These are phyloP conservation scores for Rousettus leschenaultii DNA, from an alignment of 2,113 vertebrate species.

Conservation along the genomic window DNA sequence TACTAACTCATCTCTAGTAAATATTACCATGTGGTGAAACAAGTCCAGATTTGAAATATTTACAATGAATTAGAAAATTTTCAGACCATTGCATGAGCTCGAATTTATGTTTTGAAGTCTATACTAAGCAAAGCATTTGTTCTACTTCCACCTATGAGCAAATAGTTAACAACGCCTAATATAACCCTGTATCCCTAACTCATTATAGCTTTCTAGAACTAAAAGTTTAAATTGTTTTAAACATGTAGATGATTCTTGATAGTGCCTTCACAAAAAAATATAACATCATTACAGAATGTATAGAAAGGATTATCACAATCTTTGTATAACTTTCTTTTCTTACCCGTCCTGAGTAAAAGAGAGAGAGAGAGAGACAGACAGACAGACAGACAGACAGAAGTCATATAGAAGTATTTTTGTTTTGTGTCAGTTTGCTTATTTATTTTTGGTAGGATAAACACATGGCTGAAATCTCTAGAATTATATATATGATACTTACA, in stretches of 20 bases:
- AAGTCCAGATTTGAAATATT: too few species aligned
- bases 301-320: neutral
- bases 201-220: neutral
- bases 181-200: neutral
- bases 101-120: neutral
- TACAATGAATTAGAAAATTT: too few species aligned
- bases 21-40: too few species aligned
- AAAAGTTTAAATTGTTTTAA: neutral
- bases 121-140: neutral
- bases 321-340: neutral
- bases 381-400: too few species aligned
- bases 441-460: neutral
- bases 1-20: neutral
- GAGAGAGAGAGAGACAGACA: too few species aligned
- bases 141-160: neutral
- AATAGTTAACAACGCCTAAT: neutral
- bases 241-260: neutral
- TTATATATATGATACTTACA: neutral
- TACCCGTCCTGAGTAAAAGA: neutral
- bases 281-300: neutral
- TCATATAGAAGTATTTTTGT: neutral
- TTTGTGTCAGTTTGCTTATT: neutral
- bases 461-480: neutral
- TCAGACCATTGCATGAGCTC: neutral
- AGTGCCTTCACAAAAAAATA: neutral